A percentile compares a stretch with the other conserved stretches of the same genome.
These are phyloP conservation scores for Ryuthela nishihirai DNA, from an alignment of 2,888 invertebrate genomes.

Conservation along the genomic window DNA sequence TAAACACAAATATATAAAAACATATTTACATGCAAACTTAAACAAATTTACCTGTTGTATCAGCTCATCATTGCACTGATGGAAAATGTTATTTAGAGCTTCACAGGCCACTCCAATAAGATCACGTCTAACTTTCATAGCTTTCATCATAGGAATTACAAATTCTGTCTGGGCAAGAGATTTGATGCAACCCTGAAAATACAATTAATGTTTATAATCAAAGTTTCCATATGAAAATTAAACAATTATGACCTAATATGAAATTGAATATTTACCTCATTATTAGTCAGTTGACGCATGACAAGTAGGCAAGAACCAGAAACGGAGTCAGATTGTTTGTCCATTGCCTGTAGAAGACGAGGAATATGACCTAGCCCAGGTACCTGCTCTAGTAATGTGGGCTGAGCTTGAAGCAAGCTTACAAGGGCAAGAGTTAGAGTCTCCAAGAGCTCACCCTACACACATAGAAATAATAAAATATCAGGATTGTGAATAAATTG, in stretches of 20 bases:
- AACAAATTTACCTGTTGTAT: slow-evolving; percentile 58
- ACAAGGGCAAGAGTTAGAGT: slow-evolving; percentile 78
- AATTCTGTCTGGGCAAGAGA: slow-evolving; percentile 83
- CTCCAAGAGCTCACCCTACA: slow-evolving; percentile 72
- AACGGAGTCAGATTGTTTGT: slow-evolving; percentile 53
- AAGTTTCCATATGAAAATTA: slow-evolving; percentile 1
- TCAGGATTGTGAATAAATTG: too few species aligned
- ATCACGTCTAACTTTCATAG: slow-evolving; percentile 78
- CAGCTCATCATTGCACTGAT: slow-evolving; percentile 62
- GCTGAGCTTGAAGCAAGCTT: slow-evolving; percentile 77
- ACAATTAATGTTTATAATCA: neutral
- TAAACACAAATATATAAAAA: too few species aligned
- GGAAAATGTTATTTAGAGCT: slow-evolving; percentile 80
- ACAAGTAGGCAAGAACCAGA: slow-evolving; percentile 79
- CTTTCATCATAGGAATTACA: slow-evolving; percentile 80
- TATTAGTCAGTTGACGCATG: slow-evolving; percentile 77
- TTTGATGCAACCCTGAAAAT: slow-evolving; percentile 69
- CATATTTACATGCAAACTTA: too few species aligned
- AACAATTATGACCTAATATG: slow-evolving; percentile 44
- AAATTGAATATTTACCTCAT: slow-evolving; percentile 62
- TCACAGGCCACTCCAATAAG: slow-evolving; percentile 82
- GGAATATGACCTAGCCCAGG: slow-evolving; percentile 79
- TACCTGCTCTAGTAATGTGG: slow-evolving; percentile 78
- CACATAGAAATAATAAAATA: too few species aligned
- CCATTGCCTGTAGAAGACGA: slow-evolving; percentile 36